Evolutionary conservation across 1,140 invertebrate species (phyloP).

Genomic region (Myzus persicae): DNA sequence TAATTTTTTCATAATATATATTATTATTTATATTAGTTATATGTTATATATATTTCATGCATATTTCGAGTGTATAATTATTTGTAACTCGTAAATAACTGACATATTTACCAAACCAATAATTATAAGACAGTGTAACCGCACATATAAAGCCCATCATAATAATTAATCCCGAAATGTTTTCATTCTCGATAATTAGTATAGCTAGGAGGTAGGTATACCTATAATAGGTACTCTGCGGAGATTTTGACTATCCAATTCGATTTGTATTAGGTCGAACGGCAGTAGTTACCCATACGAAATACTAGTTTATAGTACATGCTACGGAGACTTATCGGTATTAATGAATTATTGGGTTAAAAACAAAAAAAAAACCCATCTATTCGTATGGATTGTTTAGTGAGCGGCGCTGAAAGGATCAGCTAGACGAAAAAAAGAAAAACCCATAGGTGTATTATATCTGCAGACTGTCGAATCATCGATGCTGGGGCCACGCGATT

Average conservation of each 20-base stretch:
- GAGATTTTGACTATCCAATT: neutral
- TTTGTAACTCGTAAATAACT: conserved; percentile 9
- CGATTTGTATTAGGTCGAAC: too few relatives aligned
- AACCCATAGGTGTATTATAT: neutral
- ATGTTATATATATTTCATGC: neutral
- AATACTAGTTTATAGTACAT: neutral
- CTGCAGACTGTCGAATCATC: too few relatives aligned
- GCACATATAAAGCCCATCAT: too few relatives aligned
- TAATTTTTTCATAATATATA: too few relatives aligned
- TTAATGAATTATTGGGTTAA: neutral
- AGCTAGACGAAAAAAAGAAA: neutral
- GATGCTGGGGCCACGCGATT: neutral
- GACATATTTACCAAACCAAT: neutral
- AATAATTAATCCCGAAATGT: neutral
- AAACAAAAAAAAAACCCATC: neutral
- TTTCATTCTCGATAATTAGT: neutral
- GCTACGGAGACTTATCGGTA: neutral
- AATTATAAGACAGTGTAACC: neutral
- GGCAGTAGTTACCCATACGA: neutral
- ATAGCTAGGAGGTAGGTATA: too few relatives aligned
- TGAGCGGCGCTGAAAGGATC: too few relatives aligned
- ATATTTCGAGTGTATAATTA: neutral
- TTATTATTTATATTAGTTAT: neutral
- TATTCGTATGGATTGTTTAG: too few relatives aligned
- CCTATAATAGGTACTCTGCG: too few relatives aligned